Conservation (phyloP, 2,113 vertebrate species). For the Phycodurus eques region DNA sequence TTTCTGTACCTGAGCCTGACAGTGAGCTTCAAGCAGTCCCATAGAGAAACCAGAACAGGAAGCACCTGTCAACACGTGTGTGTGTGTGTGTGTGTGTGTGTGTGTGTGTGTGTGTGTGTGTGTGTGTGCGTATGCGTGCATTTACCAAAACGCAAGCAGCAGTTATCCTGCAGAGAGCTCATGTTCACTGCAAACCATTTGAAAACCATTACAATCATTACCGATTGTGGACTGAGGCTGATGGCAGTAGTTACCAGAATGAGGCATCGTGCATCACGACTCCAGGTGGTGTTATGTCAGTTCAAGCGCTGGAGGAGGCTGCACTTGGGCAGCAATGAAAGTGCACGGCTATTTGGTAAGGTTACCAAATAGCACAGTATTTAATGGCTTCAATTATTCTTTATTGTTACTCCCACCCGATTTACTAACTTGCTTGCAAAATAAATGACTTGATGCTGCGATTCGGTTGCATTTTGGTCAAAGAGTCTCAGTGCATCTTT, state of each 20-base stretch:
- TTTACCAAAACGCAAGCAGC: slow-evolving; percentile 23
- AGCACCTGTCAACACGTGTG: not conserved
- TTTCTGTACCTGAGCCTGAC: slow-evolving; percentile 19
- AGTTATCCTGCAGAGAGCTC: slow-evolving; percentile 29
- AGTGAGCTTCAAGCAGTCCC: slow-evolving; percentile 17
- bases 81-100: slow-evolving; percentile 1
- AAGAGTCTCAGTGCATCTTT: slow-evolving; percentile 30
- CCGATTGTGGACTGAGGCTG: slow-evolving; percentile 42
- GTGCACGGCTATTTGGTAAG: too few relatives aligned
- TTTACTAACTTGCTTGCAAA: slow-evolving; percentile 48
- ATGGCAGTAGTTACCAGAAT: slow-evolving; percentile 52
- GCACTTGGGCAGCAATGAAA: slow-evolving; percentile 26
- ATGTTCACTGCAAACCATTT: slow-evolving; percentile 44
- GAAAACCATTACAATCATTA: slow-evolving; percentile 58
- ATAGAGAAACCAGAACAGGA: slow-evolving; percentile 25
- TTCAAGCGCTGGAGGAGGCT: slow-evolving; percentile 22
- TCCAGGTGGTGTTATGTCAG: slow-evolving; percentile 49
- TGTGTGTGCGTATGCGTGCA: slow-evolving; percentile 1
- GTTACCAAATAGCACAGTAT: slow-evolving; percentile 44
- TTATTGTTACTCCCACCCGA: slow-evolving; percentile 45
- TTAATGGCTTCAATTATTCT: slow-evolving; percentile 58
- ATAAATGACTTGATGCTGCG: slow-evolving; percentile 18
- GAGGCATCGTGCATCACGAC: slow-evolving; percentile 43
- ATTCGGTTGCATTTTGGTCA: slow-evolving; percentile 42
- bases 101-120: slow-evolving; percentile 6